Base-by-base conservation (phyloP, 2,888 invertebrate genomes). In the Lepeophtheirus nordmannii region DNA sequence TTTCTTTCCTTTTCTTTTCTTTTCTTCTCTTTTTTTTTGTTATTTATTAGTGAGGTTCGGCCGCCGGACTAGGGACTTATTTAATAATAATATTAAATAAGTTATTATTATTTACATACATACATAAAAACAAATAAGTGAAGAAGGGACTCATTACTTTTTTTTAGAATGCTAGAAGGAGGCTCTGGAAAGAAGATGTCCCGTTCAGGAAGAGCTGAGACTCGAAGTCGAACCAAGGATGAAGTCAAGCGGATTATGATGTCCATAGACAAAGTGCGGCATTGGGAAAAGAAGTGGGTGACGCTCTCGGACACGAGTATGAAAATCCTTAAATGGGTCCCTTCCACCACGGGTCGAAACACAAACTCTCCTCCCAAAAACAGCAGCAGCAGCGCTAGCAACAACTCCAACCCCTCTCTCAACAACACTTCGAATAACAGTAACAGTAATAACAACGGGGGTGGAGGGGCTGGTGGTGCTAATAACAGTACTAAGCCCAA, bases 261-360 rank as follows among this genome's bases (percentile, higher is more conserved):
- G 14, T 22, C 63, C 23, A 53, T 63, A 10, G 63, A 63, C 23
- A 63, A 63, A 30, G 63, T 63, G 30, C 46, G 63, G 12, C 22
- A 38, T 37, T 63, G 63, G 63, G 63, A 56, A 56, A 56, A 63
- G 8, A 14, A 37, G 7, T 63, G 63, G 63, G 63, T 63, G 63
- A 63, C 63, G 14, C 40, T 63, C 38, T 53, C 63, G 9, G 63
- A 63, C 56, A 63, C 63, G 11, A 53, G 46, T 11, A 63, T 63
- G 63, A 63, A 63, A n/a, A 63, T 63, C 12, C 38, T 63, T 10
- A 63, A 63, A 56, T 63, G 63, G 63, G 63, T 63, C 20, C 63
- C 63, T 20, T 46, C 53, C 53, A 46, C 17, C n/a, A 14, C 53
- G 8, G 8, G 8, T 7, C 2, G 30, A 30, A 30, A 7, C 30